Conservation (phyloP, 2,888 invertebrate genomes). For the Kuschelorhynchus macadamiae region DNA sequence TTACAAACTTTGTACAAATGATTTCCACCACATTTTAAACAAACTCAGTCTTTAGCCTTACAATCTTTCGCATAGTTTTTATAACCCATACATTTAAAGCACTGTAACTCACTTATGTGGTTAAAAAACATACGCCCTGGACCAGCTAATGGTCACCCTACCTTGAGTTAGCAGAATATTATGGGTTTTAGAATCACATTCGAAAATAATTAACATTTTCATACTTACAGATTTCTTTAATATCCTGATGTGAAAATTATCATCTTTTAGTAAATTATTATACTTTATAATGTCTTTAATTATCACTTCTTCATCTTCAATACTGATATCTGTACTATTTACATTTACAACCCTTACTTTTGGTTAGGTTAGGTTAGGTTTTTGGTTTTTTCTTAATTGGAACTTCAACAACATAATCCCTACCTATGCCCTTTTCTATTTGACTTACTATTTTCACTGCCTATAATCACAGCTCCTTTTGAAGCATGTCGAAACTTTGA, state of each 20-base stretch:
- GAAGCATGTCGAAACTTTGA: constrained; percentile 8
- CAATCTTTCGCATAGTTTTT: background rate
- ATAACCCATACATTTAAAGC: background rate
- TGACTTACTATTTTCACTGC: background rate
- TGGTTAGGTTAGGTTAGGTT: too few species aligned
- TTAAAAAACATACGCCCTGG: too few species aligned
- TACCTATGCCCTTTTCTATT: background rate
- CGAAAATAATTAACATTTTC: too few species aligned
- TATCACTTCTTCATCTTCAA: background rate
- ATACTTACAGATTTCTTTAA: too few species aligned
- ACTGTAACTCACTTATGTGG: background rate
- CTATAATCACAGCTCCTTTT: constrained; percentile 6
- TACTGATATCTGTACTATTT: background rate
- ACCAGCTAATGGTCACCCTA: background rate
- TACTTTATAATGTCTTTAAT: background rate
- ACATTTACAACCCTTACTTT: background rate
- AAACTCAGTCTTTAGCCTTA: background rate
- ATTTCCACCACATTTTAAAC: background rate
- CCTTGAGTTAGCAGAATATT: background rate
- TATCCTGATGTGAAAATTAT: too few species aligned
- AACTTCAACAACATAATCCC: background rate
- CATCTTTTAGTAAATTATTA: too few species aligned
- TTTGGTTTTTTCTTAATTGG: background rate
- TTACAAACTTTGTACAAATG: too few species aligned
- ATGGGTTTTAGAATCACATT: too few species aligned